Evolutionary conservation across 1,140 invertebrate genomes (phyloP).

Genomic region (Glossosoma conforme): DNA sequence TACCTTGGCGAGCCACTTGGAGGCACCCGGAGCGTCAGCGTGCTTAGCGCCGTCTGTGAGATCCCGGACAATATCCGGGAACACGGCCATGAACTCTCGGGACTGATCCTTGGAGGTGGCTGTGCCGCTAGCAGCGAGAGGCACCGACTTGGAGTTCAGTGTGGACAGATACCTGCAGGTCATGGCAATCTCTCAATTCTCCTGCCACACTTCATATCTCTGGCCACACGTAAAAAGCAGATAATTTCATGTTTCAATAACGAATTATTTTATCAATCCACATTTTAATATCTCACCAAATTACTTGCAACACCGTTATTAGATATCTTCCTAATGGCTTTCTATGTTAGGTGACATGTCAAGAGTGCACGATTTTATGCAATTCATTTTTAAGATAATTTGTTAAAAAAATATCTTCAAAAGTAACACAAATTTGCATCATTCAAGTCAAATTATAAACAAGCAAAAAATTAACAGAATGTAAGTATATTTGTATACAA

Average conservation of each 20-base stretch:
- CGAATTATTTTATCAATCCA: not conserved
- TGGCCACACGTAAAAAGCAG: not conserved
- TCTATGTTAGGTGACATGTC: no score
- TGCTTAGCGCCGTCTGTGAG: constrained; percentile 67
- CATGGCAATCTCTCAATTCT: not conserved
- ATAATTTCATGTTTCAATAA: not conserved
- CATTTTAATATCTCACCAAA: not conserved
- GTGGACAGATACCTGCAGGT: constrained; percentile 46
- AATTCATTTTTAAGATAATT: no score
- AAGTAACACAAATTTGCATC: no score
- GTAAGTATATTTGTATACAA: no score
- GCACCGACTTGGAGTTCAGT: constrained; percentile 50
- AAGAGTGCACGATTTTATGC: no score
- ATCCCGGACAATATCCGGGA: constrained; percentile 79
- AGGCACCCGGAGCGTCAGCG: constrained; percentile 68
- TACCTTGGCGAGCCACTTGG: constrained; percentile 76
- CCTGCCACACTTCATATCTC: not conserved
- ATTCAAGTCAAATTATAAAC: no score
- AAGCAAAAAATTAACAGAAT: no score
- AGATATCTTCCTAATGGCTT: not conserved
- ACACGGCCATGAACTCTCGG: constrained; percentile 79
- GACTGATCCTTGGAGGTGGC: constrained; percentile 71
- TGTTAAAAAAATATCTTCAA: no score
- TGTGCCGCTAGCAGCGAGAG: constrained; percentile 56
- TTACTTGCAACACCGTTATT: not conserved